Evolutionary conservation across 2,113 vertebrate genomes (phyloP), one percentile per base, ranked within the genome.

Genomic region (Regulus satrapa): DNA sequence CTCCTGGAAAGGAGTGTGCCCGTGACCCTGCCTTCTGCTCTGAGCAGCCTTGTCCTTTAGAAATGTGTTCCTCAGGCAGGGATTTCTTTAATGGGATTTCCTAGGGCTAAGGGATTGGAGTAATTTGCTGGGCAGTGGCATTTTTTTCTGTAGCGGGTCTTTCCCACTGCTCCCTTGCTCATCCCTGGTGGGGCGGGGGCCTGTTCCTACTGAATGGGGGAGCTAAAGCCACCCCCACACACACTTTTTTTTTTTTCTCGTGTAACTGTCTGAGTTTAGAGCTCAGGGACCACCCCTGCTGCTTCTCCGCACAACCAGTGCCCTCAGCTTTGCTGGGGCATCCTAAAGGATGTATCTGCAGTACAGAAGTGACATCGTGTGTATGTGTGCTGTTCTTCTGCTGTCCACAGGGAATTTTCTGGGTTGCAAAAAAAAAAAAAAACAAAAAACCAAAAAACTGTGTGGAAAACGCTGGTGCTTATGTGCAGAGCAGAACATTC

Each of bases 61-160:
- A 75, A 75, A 41, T 17, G 26, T 25, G 12, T 54, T 94, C 54
- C 14, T 68, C 7, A 0, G 90, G 58, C 94, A 16, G 1, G 29
- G 85, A 54, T 88, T 93, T 93, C 88, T 95, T 95, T 85, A 86
- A 81, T 54, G 64, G 40, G 89, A 91, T 95, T 95, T 94, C 69
- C 18, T 19, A 25, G 46, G 54, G 24, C 74, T 34, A 3, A 85
- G 54, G 91, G 85, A 66, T 94, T 64, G 40, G 34, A 79, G 32
- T 71, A 9, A 56, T 82, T 89, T 75, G 45, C 84, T 69, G 66
- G 89, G 32, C 80, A 79, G n/a, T 18, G 43, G 54, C 56, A 32
- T 69, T 26, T 92, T 63, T 64, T 80, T 32, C 43, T 71, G 52
- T 34, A 49, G 63, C 1, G 3, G 10, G 10, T 64, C 71, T 52